phyloP scores from a whole-genome alignment of 2,113 vertebrate species.

The Chloropsis hardwickii region DNA sequence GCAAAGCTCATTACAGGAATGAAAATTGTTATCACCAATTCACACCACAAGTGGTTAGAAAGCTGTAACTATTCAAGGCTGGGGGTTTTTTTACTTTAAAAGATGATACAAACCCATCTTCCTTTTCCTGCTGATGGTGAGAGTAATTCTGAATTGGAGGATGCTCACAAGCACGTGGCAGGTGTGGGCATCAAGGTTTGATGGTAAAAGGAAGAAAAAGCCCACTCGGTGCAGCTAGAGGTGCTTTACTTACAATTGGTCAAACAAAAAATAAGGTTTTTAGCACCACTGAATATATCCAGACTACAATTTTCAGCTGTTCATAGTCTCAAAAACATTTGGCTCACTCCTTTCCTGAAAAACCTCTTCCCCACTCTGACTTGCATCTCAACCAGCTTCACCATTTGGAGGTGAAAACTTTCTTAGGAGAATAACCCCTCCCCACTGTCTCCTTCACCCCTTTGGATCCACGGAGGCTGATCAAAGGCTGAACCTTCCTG shows the following conservation, averaged over 20 bases:
- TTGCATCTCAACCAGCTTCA: neutral
- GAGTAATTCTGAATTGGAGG: neutral
- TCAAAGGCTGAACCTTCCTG: neutral
- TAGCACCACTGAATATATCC: neutral
- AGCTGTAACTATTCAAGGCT: neutral
- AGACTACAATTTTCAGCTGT: neutral
- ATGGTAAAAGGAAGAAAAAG: neutral
- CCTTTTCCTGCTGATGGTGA: neutral
- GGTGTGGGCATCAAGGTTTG: neutral
- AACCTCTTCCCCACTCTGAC: neutral
- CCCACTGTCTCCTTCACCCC: neutral
- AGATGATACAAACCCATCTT: neutral
- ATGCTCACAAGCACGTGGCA: neutral
- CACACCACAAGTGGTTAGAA: neutral
- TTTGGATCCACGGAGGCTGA: neutral
- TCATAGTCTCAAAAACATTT: neutral
- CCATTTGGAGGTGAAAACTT: neutral
- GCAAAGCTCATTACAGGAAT: neutral
- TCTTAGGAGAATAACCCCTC: neutral
- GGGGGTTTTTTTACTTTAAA: neutral
- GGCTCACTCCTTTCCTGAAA: neutral
- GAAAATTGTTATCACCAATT: neutral
- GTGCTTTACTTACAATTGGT: neutral
- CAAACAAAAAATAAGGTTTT: neutral
- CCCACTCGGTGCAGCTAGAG: neutral